These are phyloP conservation scores for Blera fallax DNA, from an alignment of 2,888 invertebrate genomes.

Conservation along the genomic window DNA sequence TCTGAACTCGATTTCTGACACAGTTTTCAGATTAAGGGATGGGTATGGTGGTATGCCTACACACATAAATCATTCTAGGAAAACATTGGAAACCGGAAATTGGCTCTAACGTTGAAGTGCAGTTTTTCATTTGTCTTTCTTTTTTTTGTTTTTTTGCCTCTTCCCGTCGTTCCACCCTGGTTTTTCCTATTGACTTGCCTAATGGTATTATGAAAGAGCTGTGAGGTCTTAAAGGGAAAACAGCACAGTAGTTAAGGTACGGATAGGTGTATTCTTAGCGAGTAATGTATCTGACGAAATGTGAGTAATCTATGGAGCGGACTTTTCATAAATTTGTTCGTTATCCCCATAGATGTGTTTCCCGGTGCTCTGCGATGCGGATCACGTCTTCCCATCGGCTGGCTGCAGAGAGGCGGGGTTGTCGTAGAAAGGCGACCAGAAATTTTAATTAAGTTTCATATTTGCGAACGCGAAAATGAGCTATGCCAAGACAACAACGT, in stretches of 20 bases:
- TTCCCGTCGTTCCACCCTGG: neutral
- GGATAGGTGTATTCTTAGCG: neutral
- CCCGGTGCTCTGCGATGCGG: constrained; percentile 2
- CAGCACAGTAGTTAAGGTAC: neutral
- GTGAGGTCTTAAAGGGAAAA: neutral
- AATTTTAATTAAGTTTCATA: constrained; percentile 53
- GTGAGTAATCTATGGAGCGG: constrained; percentile 64
- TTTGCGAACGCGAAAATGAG: constrained; percentile 14
- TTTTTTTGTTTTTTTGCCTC: neutral
- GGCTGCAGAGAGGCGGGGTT: neutral
- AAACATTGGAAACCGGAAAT: constrained; percentile 59
- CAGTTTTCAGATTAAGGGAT: constrained; percentile 16
- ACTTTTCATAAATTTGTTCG: constrained; percentile 60
- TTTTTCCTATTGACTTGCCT: constrained; percentile 32
- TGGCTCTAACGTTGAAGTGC: constrained; percentile 53
- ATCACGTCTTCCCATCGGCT: constrained; percentile 40
- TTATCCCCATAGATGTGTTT: constrained; percentile 48
- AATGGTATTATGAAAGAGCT: constrained; percentile 55
- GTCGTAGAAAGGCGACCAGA: neutral
- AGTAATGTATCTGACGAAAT: constrained; percentile 53
- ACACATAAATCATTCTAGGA: constrained; percentile 56
- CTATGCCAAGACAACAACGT: neutral
- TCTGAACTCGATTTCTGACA: constrained; percentile 44
- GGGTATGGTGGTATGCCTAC: constrained; percentile 9
- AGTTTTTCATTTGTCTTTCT: constrained; percentile 21